Conservation (phyloP, 2,113 vertebrate species). For the Lutjanus erythropterus region DNA sequence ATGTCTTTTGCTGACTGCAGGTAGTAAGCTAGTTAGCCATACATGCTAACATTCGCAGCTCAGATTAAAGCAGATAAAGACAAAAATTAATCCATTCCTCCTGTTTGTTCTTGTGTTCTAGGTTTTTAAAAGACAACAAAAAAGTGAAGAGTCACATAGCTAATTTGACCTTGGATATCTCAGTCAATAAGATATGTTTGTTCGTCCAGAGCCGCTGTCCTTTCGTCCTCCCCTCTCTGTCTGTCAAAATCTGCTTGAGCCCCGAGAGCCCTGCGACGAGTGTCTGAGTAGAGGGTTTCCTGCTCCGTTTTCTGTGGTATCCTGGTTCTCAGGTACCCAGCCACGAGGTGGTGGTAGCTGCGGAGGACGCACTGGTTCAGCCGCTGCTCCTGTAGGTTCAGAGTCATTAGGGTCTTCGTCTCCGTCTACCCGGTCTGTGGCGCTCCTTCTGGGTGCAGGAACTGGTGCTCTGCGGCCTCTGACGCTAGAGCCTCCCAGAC, state of each 20-base stretch:
- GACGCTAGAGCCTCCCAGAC: neutral
- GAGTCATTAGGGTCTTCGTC: neutral
- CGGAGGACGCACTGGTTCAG: conserved; percentile 7
- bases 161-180: too few relatives aligned
- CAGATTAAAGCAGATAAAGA: too few relatives aligned
- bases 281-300: conserved; percentile 46
- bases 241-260: conserved; percentile 12
- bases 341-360: conserved; percentile 24
- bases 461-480: conserved; percentile 4
- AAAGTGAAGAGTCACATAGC: too few relatives aligned
- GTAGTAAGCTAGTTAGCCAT: too few relatives aligned
- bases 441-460: conserved; percentile 9
- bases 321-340: conserved; percentile 46
- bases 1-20: too few relatives aligned
- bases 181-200: too few relatives aligned
- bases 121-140: too few relatives aligned
- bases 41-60: too few relatives aligned
- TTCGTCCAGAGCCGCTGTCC: too few relatives aligned
- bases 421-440: neutral
- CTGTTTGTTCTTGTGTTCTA: too few relatives aligned
- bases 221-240: neutral
- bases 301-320: neutral
- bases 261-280: neutral
- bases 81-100: too few relatives aligned
- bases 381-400: neutral